Evolutionary conservation across 2,888 invertebrate genomes (phyloP).

Genomic region (Brachypterus glaber): DNA sequence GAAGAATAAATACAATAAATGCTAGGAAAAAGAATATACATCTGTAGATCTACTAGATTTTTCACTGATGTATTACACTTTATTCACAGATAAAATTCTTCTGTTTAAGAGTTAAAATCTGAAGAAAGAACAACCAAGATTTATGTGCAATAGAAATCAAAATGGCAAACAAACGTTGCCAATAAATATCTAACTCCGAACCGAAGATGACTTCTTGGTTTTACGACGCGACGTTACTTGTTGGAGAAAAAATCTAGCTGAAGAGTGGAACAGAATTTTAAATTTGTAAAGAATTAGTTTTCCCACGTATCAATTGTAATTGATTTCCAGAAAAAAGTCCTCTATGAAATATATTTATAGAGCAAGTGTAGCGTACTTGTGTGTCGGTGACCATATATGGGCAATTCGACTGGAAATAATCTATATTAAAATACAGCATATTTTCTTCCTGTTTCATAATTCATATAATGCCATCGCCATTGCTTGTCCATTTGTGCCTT

Average conservation of each 20-base stretch:
- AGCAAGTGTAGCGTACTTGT: conserved; percentile 15
- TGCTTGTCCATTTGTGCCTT: conserved; percentile 18
- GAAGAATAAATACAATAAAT: too few relatives aligned
- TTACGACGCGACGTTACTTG: conserved; percentile 24
- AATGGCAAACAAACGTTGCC: conserved; percentile 26
- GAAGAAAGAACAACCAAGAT: conserved; percentile 15
- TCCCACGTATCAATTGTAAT: conserved; percentile 31
- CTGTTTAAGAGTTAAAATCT: not conserved
- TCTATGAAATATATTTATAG: conserved; percentile 21
- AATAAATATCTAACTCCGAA: conserved; percentile 30
- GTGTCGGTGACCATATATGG: conserved; percentile 18
- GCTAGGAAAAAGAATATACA: too few relatives aligned
- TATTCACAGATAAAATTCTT: too few relatives aligned
- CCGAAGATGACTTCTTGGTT: conserved; percentile 28
- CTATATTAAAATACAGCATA: conserved; percentile 26
- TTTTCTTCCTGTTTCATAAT: conserved; percentile 31
- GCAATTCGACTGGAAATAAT: conserved; percentile 17
- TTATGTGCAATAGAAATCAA: conserved; percentile 23
- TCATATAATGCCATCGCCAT: conserved; percentile 25
- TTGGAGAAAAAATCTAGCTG: conserved; percentile 17
- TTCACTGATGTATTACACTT: too few relatives aligned
- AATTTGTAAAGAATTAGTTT: conserved; percentile 33
- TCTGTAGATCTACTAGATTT: too few relatives aligned
- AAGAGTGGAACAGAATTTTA: conserved; percentile 29
- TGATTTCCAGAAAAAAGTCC: conserved; percentile 22